These are phyloP conservation scores for Oscheius onirici DNA, from an alignment of 2,888 invertebrate species.

Conservation along the genomic window DNA sequence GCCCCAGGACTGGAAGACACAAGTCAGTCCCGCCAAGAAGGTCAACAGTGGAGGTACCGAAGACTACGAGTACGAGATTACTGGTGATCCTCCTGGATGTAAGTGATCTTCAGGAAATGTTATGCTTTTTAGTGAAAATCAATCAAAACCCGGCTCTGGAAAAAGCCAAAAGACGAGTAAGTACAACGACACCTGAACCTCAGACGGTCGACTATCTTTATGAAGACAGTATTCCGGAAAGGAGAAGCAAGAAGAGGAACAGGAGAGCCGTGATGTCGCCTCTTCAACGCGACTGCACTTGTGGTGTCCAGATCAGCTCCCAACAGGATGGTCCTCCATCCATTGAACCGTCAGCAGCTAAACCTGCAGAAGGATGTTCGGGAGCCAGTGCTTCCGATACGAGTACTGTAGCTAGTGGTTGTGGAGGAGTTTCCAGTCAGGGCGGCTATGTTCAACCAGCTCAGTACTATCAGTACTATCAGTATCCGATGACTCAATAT, in stretches of 20 bases:
- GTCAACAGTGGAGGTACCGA: slow-evolving; percentile 6
- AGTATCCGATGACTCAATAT: not conserved
- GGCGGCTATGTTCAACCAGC: not conserved
- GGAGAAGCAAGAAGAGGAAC: not conserved
- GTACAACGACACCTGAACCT: not conserved
- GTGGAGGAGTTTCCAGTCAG: not conserved
- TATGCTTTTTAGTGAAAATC: slow-evolving; percentile 25
- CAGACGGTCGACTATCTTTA: slow-evolving; percentile 22
- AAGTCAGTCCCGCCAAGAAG: slow-evolving; percentile 7
- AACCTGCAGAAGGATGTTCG: slow-evolving; percentile 10
- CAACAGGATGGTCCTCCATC: not conserved
- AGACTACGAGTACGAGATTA: slow-evolving; percentile 37
- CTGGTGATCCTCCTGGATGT: slow-evolving; percentile 35
- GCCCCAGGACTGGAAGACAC: slow-evolving; percentile 10
- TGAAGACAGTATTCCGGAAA: slow-evolving; percentile 6
- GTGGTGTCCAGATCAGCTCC: not conserved
- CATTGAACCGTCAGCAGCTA: not conserved
- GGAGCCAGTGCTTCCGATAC: not conserved
- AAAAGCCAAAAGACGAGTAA: not conserved
- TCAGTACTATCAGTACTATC: not conserved
- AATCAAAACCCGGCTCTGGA: slow-evolving; percentile 27
- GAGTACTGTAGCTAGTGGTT: not conserved
- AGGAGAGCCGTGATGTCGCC: slow-evolving; percentile 15
- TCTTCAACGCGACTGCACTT: slow-evolving; percentile 14
- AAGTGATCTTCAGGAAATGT: not conserved